Evolutionary conservation across 2,113 vertebrate species (phyloP).

Genomic region (Eubucco bourcierii): DNA sequence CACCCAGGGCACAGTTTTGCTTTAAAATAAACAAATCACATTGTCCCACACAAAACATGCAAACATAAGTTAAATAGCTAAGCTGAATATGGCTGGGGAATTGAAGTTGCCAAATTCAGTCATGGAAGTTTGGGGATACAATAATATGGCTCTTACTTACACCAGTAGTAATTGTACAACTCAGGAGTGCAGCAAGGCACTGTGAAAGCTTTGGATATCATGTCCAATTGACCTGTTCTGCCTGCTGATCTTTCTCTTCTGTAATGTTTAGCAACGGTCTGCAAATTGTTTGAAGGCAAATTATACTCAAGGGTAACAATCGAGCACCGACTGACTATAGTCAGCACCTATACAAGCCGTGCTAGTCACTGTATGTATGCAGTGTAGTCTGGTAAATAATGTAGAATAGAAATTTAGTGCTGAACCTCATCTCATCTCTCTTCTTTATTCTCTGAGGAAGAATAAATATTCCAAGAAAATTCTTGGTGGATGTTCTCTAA

Average conservation of each 20-base stretch:
- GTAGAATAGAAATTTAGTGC: neutral
- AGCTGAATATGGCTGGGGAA: neutral
- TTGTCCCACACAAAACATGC: neutral
- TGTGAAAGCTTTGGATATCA: neutral
- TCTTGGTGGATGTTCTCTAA: neutral
- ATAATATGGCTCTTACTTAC: neutral
- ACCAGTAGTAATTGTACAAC: neutral
- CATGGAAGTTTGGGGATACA: neutral
- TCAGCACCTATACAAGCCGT: neutral
- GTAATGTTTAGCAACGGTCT: conserved; percentile 24
- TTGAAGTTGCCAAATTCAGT: neutral
- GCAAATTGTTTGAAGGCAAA: conserved; percentile 17
- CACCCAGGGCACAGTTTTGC: neutral
- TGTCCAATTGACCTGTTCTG: neutral
- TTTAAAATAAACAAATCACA: neutral
- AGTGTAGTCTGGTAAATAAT: neutral
- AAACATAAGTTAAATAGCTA: neutral
- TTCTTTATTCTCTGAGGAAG: neutral
- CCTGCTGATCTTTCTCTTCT: conserved; percentile 22
- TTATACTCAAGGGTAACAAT: neutral
- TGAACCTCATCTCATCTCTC: neutral
- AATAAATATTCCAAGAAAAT: neutral
- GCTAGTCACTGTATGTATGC: neutral
- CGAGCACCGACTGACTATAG: neutral
- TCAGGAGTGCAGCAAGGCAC: neutral